Evolutionary conservation across 1,140 invertebrate genomes (phyloP), one percentile per base, ranked within the genome.

Genomic region (Drosophila triauraria): DNA sequence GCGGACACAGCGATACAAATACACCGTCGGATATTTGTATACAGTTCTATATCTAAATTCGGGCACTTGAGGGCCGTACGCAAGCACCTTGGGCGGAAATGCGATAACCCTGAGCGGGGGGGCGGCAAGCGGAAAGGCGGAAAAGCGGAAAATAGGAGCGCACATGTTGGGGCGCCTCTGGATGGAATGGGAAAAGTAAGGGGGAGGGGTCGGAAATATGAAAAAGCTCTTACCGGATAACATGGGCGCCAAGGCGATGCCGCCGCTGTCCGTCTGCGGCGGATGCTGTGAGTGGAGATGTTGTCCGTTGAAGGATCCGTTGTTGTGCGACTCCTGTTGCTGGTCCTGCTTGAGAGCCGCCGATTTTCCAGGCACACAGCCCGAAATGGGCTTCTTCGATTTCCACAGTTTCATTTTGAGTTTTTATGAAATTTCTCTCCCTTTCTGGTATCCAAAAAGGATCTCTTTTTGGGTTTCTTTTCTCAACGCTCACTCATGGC

Each of bases 361-460:
- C 30, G 88, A 80, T 46, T 92, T 92, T 63, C 91, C 91, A 13
- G 91, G 91, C 54, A 92, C 91, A 65, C 91, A 92, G 43, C 91
- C 90, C 15, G 78, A 82, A 40, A 92, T 92, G 51, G 91, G 91
- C 53, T 92, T 92, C 57, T 92, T 92, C 1, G 91, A 85, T 67
- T 92, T 92, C 91, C 91, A 92, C 82, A 92, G 44, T 74, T 92
- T 92, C 91, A 92, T 92, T 62, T 62, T 67, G 25, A 74, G 38
- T 74, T 38, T 46, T 56, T 38, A 8, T 63, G 23, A 0, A 30
- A 46, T 23, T 43, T 68, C 10, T 23, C 2, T 23, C 20, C 32
- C 5, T 23, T 38, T 20, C 27, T 32, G 15, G 12, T n/a, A 54
- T 40, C 44, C 44, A 35, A 35, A 17, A 17, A 42, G 63, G 51